Evolutionary conservation across 2,888 invertebrate species (phyloP), one percentile per base, ranked within the genome.

Genomic region (Oxyteleia sp.): DNA sequence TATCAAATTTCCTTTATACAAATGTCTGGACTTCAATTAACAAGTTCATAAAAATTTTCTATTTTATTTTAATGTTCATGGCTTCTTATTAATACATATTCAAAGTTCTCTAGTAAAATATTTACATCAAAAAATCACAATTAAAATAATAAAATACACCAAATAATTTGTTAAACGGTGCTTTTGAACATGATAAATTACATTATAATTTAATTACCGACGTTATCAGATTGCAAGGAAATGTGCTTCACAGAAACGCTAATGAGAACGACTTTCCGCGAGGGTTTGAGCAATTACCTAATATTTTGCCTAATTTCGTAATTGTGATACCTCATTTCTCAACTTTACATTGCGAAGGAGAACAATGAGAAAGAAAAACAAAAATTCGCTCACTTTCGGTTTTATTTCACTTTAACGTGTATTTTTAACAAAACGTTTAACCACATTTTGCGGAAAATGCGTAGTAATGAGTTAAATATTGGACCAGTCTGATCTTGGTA

Each of bases 381-480:
- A n/a, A n/a, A n/a, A n/a, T n/a, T n/a, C n/a, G n/a, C n/a, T n/a
- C n/a, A n/a, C n/a, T 38, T 7, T 38, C n/a, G 38, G 38, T n/a
- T n/a, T 38, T 11, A 38, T 38, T 38, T 38, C 11, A 38, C 15
- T 29, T 53, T 13, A 8, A 15, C 13, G n/a, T 23, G 10, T 59
- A 38, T 49, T 20, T 53, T 41, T 15, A 29, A n/a, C 35, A 20
- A 20, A 49, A 68, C 13, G 29, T 32, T 29, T 32, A 55, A 55
- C 26, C 32, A 4, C 41, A 32, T n/a, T 7, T 18, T 41, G 15
- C 20, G 10, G 43, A 41, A 59, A 64, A 55, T 53, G 23, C 43
- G 64, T 26, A 26, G 11, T 66, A 64, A 75, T 47, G 47, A 74
- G 55, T 63, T 64, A 55, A 74, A 59, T 74, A 64, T 55, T 53